Percentiles rank a stretch among this genome's conserved stretches.
Conservation (phyloP, 2,888 invertebrate species). For the Dryadula phaetusa region DNA sequence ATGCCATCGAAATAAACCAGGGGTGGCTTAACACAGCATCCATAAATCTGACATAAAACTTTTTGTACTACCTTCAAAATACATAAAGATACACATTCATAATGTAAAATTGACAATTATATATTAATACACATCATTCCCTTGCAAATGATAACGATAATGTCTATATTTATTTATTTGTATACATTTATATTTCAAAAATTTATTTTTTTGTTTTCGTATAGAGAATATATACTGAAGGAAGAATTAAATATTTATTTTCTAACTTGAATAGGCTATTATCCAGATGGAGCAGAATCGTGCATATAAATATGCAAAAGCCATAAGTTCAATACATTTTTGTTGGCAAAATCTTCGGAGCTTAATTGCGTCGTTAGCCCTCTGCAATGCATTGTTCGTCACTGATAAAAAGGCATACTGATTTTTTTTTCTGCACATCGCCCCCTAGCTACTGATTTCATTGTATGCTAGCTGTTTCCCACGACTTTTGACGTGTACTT, state of each 20-base stretch:
- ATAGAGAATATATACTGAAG: background rate
- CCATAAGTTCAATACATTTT: slow-evolving; percentile 47
- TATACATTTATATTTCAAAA: background rate
- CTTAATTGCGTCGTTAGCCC: slow-evolving; percentile 52
- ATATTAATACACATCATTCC: slow-evolving; percentile 4
- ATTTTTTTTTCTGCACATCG: slow-evolving; percentile 46
- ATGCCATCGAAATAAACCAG: background rate
- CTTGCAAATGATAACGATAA: slow-evolving; percentile 24
- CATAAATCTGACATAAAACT: background rate
- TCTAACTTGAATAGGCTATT: slow-evolving; percentile 39
- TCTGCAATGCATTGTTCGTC: slow-evolving; percentile 50
- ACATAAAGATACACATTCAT: slow-evolving; percentile 11
- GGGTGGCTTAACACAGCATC: background rate
- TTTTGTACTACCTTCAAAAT: slow-evolving; percentile 28
- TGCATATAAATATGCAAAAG: slow-evolving; percentile 52
- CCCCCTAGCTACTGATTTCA: slow-evolving; percentile 40
- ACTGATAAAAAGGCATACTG: slow-evolving; percentile 47
- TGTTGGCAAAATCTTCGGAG: slow-evolving; percentile 44
- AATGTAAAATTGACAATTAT: background rate
- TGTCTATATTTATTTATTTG: slow-evolving; percentile 18
- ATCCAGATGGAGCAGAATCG: slow-evolving; percentile 35
- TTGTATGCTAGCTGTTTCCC: slow-evolving; percentile 6
- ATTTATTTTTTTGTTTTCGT: background rate
- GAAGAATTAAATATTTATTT: slow-evolving; percentile 40
- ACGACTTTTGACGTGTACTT: background rate